Base-by-base conservation (phyloP, 2,113 vertebrate species). In the Conger conger region DNA sequence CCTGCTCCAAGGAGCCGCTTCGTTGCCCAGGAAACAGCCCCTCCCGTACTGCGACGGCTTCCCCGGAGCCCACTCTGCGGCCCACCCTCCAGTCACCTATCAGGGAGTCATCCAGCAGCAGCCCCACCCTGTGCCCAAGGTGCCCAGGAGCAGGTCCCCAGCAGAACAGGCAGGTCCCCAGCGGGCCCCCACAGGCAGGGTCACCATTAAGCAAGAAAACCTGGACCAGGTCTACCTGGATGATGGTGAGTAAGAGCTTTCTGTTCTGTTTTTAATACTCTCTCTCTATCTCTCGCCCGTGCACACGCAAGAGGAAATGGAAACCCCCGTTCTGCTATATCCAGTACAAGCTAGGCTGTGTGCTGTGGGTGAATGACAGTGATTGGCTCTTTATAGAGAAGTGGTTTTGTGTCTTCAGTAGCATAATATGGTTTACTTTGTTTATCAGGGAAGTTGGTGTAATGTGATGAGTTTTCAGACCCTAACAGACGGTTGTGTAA, bases 201-300 rank as follows among this genome's bases (percentile, higher is more conserved):
- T 98, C 86, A 95, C 95, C 0, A 91, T 99, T 83, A 99, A 99
- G 86, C 96, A 97, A 91, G 97, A 99, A 86, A 97, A 97, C 88
- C 92, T 98, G 90, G 97, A 96, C 93, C 96, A 97, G 87, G 95
- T 96, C 8, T 98, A 97, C 87, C 92, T 99, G 93, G 98, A 99
- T 45, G 98, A 99, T 0, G 98, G 98, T 99, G 87, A 94, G 93
- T 91, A 38, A 16, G 27, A 54, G 30, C 53, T 84, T n/a, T 33
- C 40, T n/a, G 4, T n/a, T 33, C n/a, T 38, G 9, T 53, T 27
- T 27, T 30, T 37, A n/a, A n/a, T 7, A 3, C 17, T 13, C 53
- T 27, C 18, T 60, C 40, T 63, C 57, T 63, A 4, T 27, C 23
- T 3, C 23, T 23, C 20, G 54, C 63, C 7, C 27, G 11, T 36